Conservation (phyloP, 1,140 invertebrate genomes). For the Gerris buenoi region DNA sequence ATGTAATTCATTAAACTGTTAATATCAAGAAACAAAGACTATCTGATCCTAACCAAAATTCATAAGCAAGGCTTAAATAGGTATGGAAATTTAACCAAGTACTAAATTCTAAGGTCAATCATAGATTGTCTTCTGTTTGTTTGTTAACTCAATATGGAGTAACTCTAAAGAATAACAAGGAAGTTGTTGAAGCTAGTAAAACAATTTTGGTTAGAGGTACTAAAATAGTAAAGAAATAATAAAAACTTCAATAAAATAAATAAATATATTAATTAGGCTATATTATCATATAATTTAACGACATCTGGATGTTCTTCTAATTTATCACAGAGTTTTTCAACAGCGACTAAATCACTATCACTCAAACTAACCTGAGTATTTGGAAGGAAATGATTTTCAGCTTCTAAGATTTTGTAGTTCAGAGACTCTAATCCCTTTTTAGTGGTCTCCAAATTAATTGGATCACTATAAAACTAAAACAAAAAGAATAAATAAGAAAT, state of each 20-base stretch:
- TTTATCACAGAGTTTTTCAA: constrained; percentile 30
- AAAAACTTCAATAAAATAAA: neutral
- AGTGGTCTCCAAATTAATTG: constrained; percentile 25
- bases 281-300: constrained; percentile 35
- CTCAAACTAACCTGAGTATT: constrained; percentile 26
- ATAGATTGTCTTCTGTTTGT: too few species aligned
- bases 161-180: too few species aligned
- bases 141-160: too few species aligned
- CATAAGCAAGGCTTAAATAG: too few species aligned
- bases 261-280: constrained; percentile 23
- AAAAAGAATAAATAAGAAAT: too few species aligned
- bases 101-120: too few species aligned
- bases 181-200: too few species aligned
- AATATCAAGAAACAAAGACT: too few species aligned
- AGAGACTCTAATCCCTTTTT: constrained; percentile 28
- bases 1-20: too few species aligned
- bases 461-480: constrained; percentile 32
- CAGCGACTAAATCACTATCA: constrained; percentile 30
- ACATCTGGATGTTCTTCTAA: constrained; percentile 34
- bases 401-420: constrained; percentile 33
- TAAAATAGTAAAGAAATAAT: neutral
- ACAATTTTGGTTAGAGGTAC: too few species aligned
- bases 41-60: too few species aligned
- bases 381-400: constrained; percentile 34
- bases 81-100: too few species aligned